Conservation (phyloP, 2,888 invertebrate genomes). For the Cerastoderma edule region DNA sequence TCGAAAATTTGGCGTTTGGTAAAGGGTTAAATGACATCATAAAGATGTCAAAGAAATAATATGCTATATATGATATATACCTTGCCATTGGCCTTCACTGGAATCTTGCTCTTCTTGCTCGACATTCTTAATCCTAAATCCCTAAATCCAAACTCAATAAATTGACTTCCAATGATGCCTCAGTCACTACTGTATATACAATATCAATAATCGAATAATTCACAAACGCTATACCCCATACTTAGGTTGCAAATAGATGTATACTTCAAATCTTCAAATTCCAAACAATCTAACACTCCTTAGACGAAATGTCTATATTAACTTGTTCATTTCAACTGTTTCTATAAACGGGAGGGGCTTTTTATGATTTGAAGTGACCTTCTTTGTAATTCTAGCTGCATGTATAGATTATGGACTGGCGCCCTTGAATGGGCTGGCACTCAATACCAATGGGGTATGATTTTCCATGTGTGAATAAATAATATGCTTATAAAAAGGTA, state of each 20-base stretch:
- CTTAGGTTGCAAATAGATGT: too few relatives aligned
- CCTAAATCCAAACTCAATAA: too few relatives aligned
- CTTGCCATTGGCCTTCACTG: conserved; percentile 40
- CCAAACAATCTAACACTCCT: not conserved
- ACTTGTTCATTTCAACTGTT: conserved; percentile 10
- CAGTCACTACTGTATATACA: too few relatives aligned
- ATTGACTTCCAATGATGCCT: too few relatives aligned
- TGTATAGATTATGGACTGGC: conserved; percentile 40
- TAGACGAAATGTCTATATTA: conserved; percentile 7
- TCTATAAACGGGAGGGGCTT: conserved; percentile 29
- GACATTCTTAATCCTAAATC: too few relatives aligned
- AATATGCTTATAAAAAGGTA: too few relatives aligned
- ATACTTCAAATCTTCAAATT: too few relatives aligned
- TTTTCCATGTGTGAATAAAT: conserved; percentile 48
- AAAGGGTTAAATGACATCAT: too few relatives aligned
- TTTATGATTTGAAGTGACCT: conserved; percentile 35
- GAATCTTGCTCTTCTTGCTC: conserved; percentile 47
- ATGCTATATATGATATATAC: conserved; percentile 24
- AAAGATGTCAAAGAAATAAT: too few relatives aligned
- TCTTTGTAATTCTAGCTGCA: conserved; percentile 40
- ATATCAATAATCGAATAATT: too few relatives aligned
- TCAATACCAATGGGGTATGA: conserved; percentile 38
- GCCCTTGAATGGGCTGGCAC: conserved; percentile 31
- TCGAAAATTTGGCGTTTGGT: too few relatives aligned
- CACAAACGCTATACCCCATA: too few relatives aligned